A percentile compares a stretch with the other conserved stretches of the same genome.
phyloP scores from a whole-genome alignment of 2,797 vertebrate genomes.

The Rhyacichthys aspro region DNA sequence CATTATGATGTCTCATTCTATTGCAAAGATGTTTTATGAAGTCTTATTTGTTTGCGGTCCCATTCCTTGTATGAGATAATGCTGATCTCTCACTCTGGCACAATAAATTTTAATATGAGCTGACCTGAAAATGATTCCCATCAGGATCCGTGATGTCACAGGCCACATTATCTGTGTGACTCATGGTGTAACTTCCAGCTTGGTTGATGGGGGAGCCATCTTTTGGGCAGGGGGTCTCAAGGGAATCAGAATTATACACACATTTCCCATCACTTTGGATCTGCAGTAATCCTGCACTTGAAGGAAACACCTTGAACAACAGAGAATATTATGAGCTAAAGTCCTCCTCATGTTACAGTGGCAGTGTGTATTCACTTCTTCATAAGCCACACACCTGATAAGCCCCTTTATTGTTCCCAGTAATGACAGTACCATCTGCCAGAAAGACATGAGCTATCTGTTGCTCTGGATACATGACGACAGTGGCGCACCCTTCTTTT shows the following conservation, averaged over 20 bases:
- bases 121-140: constrained; percentile 90
- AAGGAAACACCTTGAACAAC: constrained; percentile 82
- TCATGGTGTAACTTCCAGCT: constrained; percentile 85
- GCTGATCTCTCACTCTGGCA: background rate
- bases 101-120: background rate
- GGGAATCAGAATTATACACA: constrained; percentile 75
- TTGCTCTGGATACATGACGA: constrained; percentile 83
- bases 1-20: background rate
- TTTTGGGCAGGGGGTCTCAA: constrained; percentile 16
- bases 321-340: background rate
- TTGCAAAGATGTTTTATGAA: background rate
- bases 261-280: constrained; percentile 83
- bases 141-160: constrained; percentile 85
- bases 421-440: constrained; percentile 87
- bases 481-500: constrained; percentile 83
- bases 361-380: background rate
- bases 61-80: background rate
- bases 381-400: constrained; percentile 83
- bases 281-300: constrained; percentile 79
- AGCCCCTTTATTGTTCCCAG: constrained; percentile 79
- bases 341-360: too few species aligned
- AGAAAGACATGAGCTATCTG: constrained; percentile 79
- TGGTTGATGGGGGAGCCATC: constrained; percentile 43
- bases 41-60: background rate
- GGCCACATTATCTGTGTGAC: constrained; percentile 77